A percentile compares a stretch with the other conserved stretches of the same genome.
phyloP scores from a whole-genome alignment of 1,140 invertebrate genomes.

The Colletes gigas region DNA sequence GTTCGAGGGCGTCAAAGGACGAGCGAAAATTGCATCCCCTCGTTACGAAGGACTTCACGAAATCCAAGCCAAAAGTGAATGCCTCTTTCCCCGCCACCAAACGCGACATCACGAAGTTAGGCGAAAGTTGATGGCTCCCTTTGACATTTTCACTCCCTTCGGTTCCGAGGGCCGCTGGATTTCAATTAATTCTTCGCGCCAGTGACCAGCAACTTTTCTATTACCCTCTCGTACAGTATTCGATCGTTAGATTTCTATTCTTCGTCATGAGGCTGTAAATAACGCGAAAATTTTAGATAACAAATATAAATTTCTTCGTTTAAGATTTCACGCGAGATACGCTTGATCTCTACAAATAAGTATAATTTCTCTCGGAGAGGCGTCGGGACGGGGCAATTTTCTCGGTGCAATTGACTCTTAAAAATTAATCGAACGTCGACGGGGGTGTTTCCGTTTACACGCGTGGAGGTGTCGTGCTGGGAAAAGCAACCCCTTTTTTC shows the following conservation, averaged over 20 bases:
- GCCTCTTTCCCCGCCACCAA: not conserved
- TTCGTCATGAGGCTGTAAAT: too few species aligned
- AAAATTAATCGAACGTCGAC: not conserved
- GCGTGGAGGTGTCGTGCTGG: conserved; percentile 6
- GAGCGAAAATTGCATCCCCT: not conserved
- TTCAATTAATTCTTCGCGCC: conserved; percentile 7
- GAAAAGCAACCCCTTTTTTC: conserved; percentile 40
- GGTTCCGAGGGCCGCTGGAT: not conserved
- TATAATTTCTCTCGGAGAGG: not conserved
- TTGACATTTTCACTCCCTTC: not conserved
- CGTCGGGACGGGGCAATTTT: too few species aligned
- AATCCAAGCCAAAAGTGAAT: not conserved
- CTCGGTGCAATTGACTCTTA: not conserved
- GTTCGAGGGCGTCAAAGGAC: not conserved
- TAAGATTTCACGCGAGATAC: too few species aligned
- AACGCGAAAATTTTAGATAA: too few species aligned
- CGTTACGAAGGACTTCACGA: not conserved
- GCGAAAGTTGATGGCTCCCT: not conserved
- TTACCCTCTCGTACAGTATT: not conserved
- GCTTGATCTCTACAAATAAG: too few species aligned
- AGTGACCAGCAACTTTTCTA: not conserved
- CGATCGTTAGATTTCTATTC: not conserved
- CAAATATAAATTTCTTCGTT: too few species aligned
- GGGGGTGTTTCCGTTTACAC: conserved; percentile 34
- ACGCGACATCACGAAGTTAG: not conserved